phyloP scores from a whole-genome alignment of 2,797 vertebrate species.

The Parotocinclus haroldoi region DNA sequence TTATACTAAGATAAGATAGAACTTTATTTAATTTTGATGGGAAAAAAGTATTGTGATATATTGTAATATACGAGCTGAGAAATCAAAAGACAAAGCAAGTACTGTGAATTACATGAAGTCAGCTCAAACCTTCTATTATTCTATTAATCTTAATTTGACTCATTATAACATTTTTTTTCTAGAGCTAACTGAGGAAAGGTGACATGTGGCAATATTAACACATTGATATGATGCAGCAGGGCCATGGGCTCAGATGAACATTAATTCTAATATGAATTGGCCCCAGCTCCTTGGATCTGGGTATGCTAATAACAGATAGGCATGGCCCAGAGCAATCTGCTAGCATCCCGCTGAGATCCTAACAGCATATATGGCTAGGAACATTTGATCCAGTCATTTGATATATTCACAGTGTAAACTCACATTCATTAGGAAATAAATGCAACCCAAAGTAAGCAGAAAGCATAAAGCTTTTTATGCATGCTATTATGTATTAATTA shows the following conservation, averaged over 20 bases:
- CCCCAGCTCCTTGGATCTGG: conserved; percentile 9
- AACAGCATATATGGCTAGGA: conserved; percentile 1
- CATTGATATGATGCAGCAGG: conserved; percentile 16
- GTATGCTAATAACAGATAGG: conserved; percentile 22
- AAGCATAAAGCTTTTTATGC: background rate
- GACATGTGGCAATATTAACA: conserved; percentile 18
- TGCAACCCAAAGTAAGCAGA: background rate
- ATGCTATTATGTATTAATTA: too few relatives aligned
- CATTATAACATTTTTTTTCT: background rate
- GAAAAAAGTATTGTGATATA: too few relatives aligned
- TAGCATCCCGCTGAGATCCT: conserved; percentile 9
- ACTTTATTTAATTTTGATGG: too few relatives aligned
- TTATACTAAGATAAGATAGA: too few relatives aligned
- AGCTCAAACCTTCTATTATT: too few relatives aligned
- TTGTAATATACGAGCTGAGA: too few relatives aligned
- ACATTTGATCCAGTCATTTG: conserved; percentile 12
- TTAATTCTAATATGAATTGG: conserved; percentile 10
- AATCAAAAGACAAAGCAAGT: too few relatives aligned
- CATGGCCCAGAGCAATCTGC: conserved; percentile 9
- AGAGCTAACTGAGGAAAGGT: conserved; percentile 1
- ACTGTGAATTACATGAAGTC: too few relatives aligned
- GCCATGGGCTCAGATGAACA: conserved; percentile 11
- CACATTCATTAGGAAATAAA: conserved; percentile 19
- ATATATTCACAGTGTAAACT: conserved; percentile 16
- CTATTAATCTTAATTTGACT: background rate